Conservation (phyloP, 2,797 vertebrate genomes). For the Cuniculus paca region DNA sequence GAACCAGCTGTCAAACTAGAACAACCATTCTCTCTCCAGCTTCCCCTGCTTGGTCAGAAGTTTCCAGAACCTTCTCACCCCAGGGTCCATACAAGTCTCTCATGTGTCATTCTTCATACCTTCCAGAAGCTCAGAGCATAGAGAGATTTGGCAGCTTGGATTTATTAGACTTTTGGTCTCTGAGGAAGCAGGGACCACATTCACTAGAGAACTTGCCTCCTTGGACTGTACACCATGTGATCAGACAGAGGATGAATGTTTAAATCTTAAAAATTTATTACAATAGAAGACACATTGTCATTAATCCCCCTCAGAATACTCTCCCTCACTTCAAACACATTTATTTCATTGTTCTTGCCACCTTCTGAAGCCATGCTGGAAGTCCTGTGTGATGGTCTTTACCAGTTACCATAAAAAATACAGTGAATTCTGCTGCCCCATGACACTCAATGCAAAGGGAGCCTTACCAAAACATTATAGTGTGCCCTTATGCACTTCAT, state of each 20-base stretch:
- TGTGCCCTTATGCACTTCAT: not conserved
- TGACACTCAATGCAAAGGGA: not conserved
- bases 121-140: not conserved
- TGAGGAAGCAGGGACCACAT: not conserved
- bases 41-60: conserved; percentile 45
- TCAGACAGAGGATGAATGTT: not conserved
- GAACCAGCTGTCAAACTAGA: conserved; percentile 50
- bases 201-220: not conserved
- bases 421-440: not conserved
- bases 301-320: not conserved
- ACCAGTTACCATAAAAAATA: not conserved
- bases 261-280: not conserved
- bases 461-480: not conserved
- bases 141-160: not conserved
- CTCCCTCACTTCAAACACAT: not conserved
- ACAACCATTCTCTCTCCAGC: not conserved
- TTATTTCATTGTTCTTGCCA: not conserved
- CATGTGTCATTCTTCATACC: not conserved
- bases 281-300: not conserved
- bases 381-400: not conserved
- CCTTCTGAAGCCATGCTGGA: not conserved
- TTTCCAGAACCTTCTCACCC: conserved; percentile 17
- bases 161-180: not conserved
- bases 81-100: not conserved
- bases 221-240: not conserved